These are phyloP conservation scores for Anas platyrhynchos DNA, from an alignment of 2,113 vertebrate species.

Conservation along the genomic window DNA sequence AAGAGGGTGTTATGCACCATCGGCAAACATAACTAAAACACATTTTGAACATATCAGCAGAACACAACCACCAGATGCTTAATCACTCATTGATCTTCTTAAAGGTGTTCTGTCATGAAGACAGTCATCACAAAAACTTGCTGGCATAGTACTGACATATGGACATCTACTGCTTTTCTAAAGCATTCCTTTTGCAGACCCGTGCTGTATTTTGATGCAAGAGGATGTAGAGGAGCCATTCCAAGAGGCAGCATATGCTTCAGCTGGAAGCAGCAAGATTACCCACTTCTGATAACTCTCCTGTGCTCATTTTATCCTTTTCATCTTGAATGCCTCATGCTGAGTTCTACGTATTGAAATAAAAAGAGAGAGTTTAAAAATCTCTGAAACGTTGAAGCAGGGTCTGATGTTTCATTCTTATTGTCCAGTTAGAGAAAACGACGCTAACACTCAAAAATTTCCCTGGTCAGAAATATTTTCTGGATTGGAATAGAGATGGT, in stretches of 20 bases:
- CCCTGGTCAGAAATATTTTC: not conserved
- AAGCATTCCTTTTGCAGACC: not conserved
- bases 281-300: not conserved
- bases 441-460: not conserved
- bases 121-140: not conserved
- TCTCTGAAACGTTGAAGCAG: not conserved
- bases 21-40: not conserved
- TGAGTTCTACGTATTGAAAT: not conserved
- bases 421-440: not conserved
- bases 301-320: not conserved
- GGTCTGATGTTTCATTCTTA: not conserved
- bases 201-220: fast-evolving
- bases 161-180: not conserved
- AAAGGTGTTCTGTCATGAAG: not conserved
- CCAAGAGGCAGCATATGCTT: not conserved
- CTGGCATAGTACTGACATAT: not conserved
- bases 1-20: not conserved
- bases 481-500: not conserved
- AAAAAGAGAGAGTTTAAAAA: not conserved
- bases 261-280: not conserved
- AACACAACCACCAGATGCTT: not conserved
- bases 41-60: not conserved
- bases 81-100: not conserved
- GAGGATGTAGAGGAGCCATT: fast-evolving
- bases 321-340: not conserved